Conservation (phyloP, 2,113 vertebrate genomes). For the Serinus canaria region DNA sequence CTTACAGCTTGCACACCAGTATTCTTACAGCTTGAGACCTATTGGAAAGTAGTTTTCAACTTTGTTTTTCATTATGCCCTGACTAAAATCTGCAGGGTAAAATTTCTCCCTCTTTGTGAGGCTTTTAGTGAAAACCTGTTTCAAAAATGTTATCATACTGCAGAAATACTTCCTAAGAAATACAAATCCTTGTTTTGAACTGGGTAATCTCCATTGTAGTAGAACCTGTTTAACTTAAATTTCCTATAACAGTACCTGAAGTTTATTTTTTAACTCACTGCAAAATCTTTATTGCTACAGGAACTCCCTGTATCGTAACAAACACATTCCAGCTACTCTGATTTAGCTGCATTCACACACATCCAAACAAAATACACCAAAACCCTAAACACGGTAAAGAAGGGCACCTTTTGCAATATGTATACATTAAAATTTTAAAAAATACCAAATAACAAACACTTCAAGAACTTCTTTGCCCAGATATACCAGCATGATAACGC, state of each 20-base stretch:
- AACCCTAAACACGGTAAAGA: background rate
- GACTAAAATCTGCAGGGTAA: background rate
- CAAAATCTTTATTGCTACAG: background rate
- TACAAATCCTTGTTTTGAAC: background rate
- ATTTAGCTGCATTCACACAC: background rate
- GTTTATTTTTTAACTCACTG: background rate
- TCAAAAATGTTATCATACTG: background rate
- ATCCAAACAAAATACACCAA: background rate
- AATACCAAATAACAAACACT: background rate
- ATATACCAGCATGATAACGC: fast-evolving
- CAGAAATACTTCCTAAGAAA: background rate
- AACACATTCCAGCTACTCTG: background rate
- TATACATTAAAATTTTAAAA: background rate
- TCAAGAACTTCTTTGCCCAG: background rate
- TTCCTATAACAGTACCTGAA: background rate
- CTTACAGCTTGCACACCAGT: background rate
- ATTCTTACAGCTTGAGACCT: background rate
- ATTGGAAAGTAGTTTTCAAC: background rate
- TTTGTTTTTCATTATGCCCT: constrained; percentile 20
- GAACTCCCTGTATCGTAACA: background rate
- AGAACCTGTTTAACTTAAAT: background rate
- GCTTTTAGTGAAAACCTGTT: background rate
- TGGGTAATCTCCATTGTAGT: background rate
- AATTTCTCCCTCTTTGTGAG: background rate
- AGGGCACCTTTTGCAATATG: fast-evolving